Evolutionary conservation across 1,140 invertebrate genomes (phyloP).

Genomic region (honey bee (Apis mellifera)): Amel_HAv3.1 CM009931.2:25412501-25413000

Average conservation of each 20-base stretch:
- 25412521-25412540: too few species aligned
- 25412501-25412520: too few species aligned
- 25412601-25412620: too few species aligned
- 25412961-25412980: neutral
- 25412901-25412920: conserved; percentile 7
- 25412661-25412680: too few species aligned
- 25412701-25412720: neutral
- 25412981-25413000: conserved; percentile 1
- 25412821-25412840: neutral
- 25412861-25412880: conserved; percentile 1
- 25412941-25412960: neutral
- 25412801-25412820: neutral
- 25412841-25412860: neutral
- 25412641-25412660: too few species aligned
- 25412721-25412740: neutral
- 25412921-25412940: neutral
- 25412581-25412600: too few species aligned
- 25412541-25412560: too few species aligned
- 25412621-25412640: too few species aligned
- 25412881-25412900: neutral
- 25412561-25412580: too few species aligned
- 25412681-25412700: neutral
- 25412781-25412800: neutral
- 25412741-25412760: neutral
- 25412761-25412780: neutral